These are phyloP conservation scores for Triops longicaudatus DNA, from an alignment of 1,140 invertebrate genomes.

Conservation along the genomic window DNA sequence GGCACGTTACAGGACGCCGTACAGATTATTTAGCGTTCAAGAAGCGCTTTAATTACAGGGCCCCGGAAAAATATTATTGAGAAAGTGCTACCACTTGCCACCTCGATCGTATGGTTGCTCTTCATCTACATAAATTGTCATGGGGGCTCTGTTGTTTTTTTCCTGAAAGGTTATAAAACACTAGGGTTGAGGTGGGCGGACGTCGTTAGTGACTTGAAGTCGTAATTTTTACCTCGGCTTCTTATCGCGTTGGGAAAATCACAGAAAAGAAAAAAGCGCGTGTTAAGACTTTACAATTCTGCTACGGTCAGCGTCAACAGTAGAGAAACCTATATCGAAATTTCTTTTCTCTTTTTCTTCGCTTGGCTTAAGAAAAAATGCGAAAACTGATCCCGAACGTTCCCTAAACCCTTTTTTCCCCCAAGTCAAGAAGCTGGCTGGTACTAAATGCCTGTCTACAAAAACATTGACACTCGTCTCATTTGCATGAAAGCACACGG, in stretches of 20 bases:
- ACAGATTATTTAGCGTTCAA: neutral
- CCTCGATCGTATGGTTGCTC: conserved; percentile 5
- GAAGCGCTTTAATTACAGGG: neutral
- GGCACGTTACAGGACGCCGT: neutral
- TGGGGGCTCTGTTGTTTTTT: neutral
- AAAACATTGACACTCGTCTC: conserved; percentile 15
- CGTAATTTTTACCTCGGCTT: neutral
- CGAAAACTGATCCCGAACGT: neutral
- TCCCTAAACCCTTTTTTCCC: neutral
- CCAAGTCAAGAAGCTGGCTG: conserved; percentile 11
- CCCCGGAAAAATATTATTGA: neutral
- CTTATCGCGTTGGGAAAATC: conserved; percentile 7
- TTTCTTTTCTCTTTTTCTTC: neutral
- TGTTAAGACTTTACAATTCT: neutral
- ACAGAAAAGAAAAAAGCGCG: neutral
- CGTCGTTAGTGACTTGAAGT: neutral
- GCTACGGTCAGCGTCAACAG: neutral
- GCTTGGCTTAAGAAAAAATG: neutral
- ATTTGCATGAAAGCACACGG: conserved; percentile 9
- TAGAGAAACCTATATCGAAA: neutral
- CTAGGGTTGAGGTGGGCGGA: conserved; percentile 9
- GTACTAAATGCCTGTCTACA: conserved; percentile 3
- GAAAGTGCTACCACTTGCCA: conserved; percentile 6
- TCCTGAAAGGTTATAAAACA: neutral
- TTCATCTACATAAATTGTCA: conserved; percentile 9